Evolutionary conservation across 2,113 vertebrate genomes (phyloP).

Genomic region (Plectropomus leopardus): DNA sequence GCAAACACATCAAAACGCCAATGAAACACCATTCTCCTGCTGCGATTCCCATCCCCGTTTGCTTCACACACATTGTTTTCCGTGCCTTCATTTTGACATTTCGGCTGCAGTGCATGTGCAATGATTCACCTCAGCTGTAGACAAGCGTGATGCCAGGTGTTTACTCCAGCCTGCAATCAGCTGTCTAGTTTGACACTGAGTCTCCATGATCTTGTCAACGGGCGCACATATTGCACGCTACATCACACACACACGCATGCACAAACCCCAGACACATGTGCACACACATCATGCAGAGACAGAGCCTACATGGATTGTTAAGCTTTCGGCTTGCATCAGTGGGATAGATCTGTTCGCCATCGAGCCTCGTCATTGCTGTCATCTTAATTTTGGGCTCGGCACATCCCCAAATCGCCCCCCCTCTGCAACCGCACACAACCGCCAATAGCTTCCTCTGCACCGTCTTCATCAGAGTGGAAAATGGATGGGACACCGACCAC

Average conservation of each 20-base stretch:
- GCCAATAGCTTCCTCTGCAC: constrained; percentile 16
- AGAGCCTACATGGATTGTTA: constrained; percentile 60
- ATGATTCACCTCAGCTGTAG: constrained; percentile 63
- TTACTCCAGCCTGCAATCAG: constrained; percentile 68
- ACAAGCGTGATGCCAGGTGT: constrained; percentile 70
- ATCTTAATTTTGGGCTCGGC: constrained; percentile 72
- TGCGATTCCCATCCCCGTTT: constrained; percentile 16
- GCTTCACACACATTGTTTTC: constrained; percentile 52
- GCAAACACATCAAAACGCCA: constrained; percentile 37
- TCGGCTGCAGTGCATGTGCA: constrained; percentile 39
- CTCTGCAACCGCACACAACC: not conserved
- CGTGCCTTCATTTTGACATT: constrained; percentile 46
- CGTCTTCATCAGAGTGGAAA: constrained; percentile 60
- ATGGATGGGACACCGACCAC: constrained; percentile 50
- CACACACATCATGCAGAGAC: constrained; percentile 28
- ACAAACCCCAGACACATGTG: constrained; percentile 21
- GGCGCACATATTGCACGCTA: constrained; percentile 52
- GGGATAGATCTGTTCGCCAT: constrained; percentile 69
- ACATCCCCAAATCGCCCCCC: constrained; percentile 25
- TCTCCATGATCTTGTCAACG: constrained; percentile 70
- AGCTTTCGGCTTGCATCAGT: constrained; percentile 61
- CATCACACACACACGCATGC: constrained; percentile 45
- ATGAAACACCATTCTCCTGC: constrained; percentile 10
- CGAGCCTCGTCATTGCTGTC: constrained; percentile 73
- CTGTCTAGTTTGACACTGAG: constrained; percentile 72